Conservation (phyloP, 2,888 invertebrate genomes). For the Aelia acuminata region DNA sequence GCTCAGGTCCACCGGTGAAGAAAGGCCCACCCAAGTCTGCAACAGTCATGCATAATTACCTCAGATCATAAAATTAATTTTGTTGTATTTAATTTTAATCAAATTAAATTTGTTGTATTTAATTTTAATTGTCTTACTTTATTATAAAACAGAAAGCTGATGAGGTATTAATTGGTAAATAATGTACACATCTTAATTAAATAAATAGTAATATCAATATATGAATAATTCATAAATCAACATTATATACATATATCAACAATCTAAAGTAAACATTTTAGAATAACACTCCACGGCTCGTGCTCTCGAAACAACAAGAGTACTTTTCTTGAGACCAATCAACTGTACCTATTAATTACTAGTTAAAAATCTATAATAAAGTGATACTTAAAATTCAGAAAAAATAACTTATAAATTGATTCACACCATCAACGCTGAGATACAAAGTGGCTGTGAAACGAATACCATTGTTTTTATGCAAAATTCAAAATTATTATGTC, state of each 20-base stretch:
- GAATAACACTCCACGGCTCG: too few relatives aligned
- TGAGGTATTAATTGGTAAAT: neutral
- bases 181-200: neutral
- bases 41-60: slow-evolving; percentile 67
- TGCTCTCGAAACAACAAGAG: too few relatives aligned
- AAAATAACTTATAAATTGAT: too few relatives aligned
- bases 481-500: too few relatives aligned
- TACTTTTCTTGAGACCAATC: too few relatives aligned
- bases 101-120: neutral
- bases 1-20: slow-evolving; percentile 94
- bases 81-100: neutral
- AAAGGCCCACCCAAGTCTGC: slow-evolving; percentile 95
- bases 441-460: too few relatives aligned
- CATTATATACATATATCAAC: neutral
- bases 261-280: too few relatives aligned
- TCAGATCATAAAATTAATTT: neutral
- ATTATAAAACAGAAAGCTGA: neutral
- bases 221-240: neutral
- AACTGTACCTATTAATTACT: too few relatives aligned
- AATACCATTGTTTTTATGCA: too few relatives aligned
- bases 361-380: too few relatives aligned
- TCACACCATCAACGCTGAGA: too few relatives aligned
- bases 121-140: neutral
- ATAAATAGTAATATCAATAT: neutral
- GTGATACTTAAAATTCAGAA: too few relatives aligned